phyloP scores from a whole-genome alignment of 2,888 invertebrate species.

The Rapana venosa region DNA sequence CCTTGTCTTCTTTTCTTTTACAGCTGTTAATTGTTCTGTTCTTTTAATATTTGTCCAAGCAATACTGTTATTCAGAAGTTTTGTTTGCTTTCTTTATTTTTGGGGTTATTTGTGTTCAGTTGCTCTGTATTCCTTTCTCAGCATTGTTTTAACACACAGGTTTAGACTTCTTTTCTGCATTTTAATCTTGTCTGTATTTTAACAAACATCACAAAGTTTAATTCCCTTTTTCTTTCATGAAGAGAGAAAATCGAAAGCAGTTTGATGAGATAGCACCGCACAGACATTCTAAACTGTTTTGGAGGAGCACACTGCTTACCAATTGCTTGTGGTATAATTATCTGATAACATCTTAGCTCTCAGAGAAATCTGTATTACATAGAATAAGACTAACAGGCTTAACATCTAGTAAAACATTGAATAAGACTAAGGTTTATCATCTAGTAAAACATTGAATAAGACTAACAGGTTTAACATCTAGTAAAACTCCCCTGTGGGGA shows the following conservation, averaged over 20 bases:
- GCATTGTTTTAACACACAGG: neutral
- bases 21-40: neutral
- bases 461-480: too few species aligned
- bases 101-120: neutral
- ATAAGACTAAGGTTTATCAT: too few species aligned
- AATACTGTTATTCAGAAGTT: neutral
- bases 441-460: too few species aligned
- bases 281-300: neutral
- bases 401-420: too few species aligned
- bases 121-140: neutral
- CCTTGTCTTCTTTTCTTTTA: neutral
- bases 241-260: neutral
- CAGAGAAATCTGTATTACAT: too few species aligned
- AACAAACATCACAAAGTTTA: too few species aligned
- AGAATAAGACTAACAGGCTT: too few species aligned
- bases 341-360: too few species aligned
- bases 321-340: too few species aligned
- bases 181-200: too few species aligned
- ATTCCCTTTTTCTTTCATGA: neutral
- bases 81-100: slow-evolving; percentile 19
- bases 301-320: neutral
- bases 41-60: neutral
- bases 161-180: too few species aligned
- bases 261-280: neutral
- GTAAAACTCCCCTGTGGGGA: too few species aligned